Evolutionary conservation across 2,888 invertebrate species (phyloP), one percentile per base, ranked within the genome.

Genomic region (Thelaira solivaga): DNA sequence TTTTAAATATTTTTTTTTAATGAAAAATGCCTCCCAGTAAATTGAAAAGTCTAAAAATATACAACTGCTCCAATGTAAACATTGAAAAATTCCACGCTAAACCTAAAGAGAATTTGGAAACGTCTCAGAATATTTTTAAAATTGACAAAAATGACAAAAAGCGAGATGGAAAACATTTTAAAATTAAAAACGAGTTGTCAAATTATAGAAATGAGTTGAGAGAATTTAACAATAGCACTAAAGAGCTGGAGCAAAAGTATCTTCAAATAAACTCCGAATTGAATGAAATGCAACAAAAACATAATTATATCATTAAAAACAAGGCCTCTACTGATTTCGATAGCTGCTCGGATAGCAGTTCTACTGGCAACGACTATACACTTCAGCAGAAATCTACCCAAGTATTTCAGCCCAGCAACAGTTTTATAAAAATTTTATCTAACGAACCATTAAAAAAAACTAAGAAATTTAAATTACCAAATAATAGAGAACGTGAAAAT

Each of bases 201-300:
- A 86, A 84, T 67, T 86, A 86, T 74, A 84, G 84, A 61, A 83
- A 84, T 73, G 86, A 86, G 69, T 80, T 86, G 1, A 82, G 82
- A 45, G 84, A 86, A 16, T 86, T 85, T 72, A 85, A 85, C 20
- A 84, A 85, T 26, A 84, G 84, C 8, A 86, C 86, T 13, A 84
- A 85, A 64, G 83, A 83, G 49, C 81, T 86, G 34, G 85, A 87
- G 55, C 83, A 85, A 65, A 86, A 87, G 53, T 87, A 86, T 47
- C 81, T 85, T 79, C 85, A 84, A 65, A 85, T 88, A 51, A 88
- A 87, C 67, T 74, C 76, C 7, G 86, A 88, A 75, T 81, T 87
- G n/a, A 83, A 79, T 53, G 85, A 85, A 75, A 84, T 87, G 83
- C 85, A 87, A 64, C 82, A 84, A 62, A 86, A 86, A 31, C 87